Evolutionary conservation across 2,113 vertebrate species (phyloP).

Genomic region (Amia ocellicauda): DNA sequence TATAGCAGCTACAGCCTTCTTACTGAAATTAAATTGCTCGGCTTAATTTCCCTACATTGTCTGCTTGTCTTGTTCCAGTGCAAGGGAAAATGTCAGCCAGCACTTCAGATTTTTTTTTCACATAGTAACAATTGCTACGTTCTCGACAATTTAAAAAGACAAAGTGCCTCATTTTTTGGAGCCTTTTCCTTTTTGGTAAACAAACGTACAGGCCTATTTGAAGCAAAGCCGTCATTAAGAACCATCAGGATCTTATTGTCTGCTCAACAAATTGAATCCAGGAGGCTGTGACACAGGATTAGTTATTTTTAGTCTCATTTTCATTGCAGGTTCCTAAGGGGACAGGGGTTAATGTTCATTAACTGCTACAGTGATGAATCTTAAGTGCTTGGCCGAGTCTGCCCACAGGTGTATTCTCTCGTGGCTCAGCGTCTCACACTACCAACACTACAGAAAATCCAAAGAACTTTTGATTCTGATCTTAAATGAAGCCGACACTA

Average conservation of each 20-base stretch:
- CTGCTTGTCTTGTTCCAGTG: constrained; percentile 42
- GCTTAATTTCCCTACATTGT: constrained; percentile 29
- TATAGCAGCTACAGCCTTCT: background rate
- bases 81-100: constrained; percentile 54
- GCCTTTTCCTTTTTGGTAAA: constrained; percentile 6
- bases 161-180: constrained; percentile 38
- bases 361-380: background rate
- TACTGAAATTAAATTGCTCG: background rate
- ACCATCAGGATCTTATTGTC: constrained; percentile 37
- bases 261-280: constrained; percentile 31
- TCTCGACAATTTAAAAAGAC: constrained; percentile 40
- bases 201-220: background rate
- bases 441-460: too few species aligned
- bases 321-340: too few species aligned
- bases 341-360: background rate
- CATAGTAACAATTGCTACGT: constrained; percentile 49
- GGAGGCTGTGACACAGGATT: constrained; percentile 21
- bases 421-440: too few species aligned
- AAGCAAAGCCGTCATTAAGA: constrained; percentile 31
- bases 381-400: too few species aligned
- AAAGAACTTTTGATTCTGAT: too few species aligned
- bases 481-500: too few species aligned
- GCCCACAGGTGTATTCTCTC: too few species aligned
- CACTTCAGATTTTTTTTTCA: constrained; percentile 31
- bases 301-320: too few species aligned